phyloP scores from a whole-genome alignment of 2,888 invertebrate genomes.

The Mesoligia furuncula region DNA sequence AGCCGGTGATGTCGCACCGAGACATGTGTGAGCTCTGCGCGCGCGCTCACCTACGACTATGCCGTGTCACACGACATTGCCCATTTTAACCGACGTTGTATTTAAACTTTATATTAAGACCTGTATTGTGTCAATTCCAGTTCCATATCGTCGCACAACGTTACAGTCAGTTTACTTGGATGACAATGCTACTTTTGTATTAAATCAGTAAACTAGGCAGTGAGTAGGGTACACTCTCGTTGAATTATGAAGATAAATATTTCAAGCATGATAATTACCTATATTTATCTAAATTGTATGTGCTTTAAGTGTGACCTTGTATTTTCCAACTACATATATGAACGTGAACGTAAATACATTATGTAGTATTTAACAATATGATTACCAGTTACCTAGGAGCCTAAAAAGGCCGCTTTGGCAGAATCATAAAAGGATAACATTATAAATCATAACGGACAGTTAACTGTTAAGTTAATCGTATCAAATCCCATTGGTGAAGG shows the following conservation, averaged over 20 bases:
- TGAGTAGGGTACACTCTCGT: constrained; percentile 4
- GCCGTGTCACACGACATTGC: constrained; percentile 46
- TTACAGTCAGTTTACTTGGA: not conserved
- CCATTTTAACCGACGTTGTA: constrained; percentile 60
- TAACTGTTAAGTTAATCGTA: no score
- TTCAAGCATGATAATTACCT: constrained; percentile 35
- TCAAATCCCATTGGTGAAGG: no score
- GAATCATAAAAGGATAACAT: no score
- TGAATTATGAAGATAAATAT: constrained; percentile 31
- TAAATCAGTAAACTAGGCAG: constrained; percentile 8
- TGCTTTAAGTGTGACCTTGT: constrained; percentile 14
- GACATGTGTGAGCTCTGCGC: constrained; percentile 60
- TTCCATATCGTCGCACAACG: constrained; percentile 23
- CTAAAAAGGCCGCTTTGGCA: no score
- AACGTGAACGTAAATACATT: not conserved
- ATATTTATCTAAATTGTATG: constrained; percentile 26
- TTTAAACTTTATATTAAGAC: constrained; percentile 55
- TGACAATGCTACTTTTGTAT: not conserved
- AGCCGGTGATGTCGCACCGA: constrained; percentile 41
- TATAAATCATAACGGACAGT: no score
- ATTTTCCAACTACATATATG: constrained; percentile 4
- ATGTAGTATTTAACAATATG: not conserved
- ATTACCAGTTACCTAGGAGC: not conserved
- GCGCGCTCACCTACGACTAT: constrained; percentile 63
- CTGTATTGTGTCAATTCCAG: constrained; percentile 45